Evolutionary conservation across 2,113 vertebrate genomes (phyloP).

Genomic region (Neotragus pygmaeus): DNA sequence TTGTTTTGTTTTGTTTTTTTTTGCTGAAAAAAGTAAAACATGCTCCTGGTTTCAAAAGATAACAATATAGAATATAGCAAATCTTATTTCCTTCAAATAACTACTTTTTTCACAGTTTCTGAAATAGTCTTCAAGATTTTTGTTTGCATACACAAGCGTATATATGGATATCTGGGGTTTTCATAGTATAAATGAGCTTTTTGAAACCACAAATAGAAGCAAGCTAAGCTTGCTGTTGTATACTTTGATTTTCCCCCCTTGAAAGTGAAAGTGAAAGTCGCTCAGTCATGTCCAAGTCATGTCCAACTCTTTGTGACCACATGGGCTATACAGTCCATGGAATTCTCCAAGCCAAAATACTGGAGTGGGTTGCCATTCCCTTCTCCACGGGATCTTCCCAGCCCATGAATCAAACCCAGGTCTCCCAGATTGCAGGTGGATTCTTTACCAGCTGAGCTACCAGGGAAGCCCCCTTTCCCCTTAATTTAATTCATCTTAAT

Average conservation of each 20-base stretch:
- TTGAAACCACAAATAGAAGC: background rate
- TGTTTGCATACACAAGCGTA: background rate
- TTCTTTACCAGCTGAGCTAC: background rate
- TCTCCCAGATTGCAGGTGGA: rapidly evolving
- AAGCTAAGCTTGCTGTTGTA: background rate
- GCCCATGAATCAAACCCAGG: background rate
- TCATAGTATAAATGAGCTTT: background rate
- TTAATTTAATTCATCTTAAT: background rate
- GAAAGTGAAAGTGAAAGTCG: background rate
- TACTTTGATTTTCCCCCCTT: background rate
- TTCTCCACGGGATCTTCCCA: background rate
- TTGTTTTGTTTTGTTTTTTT: background rate
- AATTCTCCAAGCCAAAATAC: background rate
- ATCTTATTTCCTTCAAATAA: background rate
- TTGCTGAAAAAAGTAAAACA: slow-evolving; percentile 14
- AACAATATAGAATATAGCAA: background rate
- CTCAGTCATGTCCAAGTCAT: too few relatives aligned
- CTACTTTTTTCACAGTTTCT: background rate
- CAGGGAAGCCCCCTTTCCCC: background rate
- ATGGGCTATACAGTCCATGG: background rate
- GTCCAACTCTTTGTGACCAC: background rate
- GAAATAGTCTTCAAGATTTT: background rate
- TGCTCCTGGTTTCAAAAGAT: background rate
- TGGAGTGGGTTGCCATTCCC: background rate
- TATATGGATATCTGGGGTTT: background rate